Evolutionary conservation across 2,888 invertebrate genomes (phyloP), one percentile per base, ranked within the genome.

Genomic region (Agrochola lota): DNA sequence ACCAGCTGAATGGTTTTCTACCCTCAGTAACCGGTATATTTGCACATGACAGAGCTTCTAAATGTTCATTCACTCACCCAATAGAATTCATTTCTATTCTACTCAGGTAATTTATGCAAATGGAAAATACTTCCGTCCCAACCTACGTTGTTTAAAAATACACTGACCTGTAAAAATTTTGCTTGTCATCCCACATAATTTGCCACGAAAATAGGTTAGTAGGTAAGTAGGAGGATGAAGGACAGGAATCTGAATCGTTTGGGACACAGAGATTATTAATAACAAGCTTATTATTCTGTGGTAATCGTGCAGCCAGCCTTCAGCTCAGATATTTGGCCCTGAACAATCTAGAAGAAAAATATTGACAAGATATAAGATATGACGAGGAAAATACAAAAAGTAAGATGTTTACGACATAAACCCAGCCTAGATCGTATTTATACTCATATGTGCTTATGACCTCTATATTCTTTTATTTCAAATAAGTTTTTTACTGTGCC

Each of bases 391-490:
- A 77, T 70, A 30, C 63, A 67, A 80, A 70, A 80, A 80, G 84
- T 66, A 60, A 35, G 63, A 85, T 70, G 70, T 86, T 87, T 87
- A 87, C 68, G 86, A 84, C 70, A 85, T 59, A 77, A 79, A 71
- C 49, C 78, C 30, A 60, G 57, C 26, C 73, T 74, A 83, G 67
- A 67, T 77, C 76, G 77, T 84, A 87, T 85, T 87, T 81, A 84
- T 77, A 74, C 52, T 20, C 26, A 77, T 60, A 84, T 84, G 78
- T 80, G 74, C 71, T 87, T 87, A 84, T 74, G 71, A 77, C 74
- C 62, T n/a, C 52, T 60, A 63, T 81, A 80, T 87, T 69, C 57
- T 71, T 87, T 85, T 85, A 80, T 87, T 78, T 77, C 52, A 60
- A 67, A 81, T 78, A 77, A 81, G 62, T 68, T 80, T 86, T 88